Evolutionary conservation across 2,113 vertebrate species (phyloP), one percentile per base, ranked within the genome.

Genomic region (Chionodraco myersi): DNA sequence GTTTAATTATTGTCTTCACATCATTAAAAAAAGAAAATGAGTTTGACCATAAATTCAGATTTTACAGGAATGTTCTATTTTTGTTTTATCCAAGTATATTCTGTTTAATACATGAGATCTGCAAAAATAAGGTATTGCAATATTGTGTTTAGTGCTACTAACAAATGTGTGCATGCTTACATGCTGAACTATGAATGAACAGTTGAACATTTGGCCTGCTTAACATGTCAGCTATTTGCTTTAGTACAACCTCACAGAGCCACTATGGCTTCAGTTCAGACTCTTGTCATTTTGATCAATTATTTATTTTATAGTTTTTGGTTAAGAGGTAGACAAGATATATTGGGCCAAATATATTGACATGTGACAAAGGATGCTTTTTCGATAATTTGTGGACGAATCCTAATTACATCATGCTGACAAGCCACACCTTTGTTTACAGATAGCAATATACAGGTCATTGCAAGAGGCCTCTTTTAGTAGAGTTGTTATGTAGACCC

Each of bases 1-100:
- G 59, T 79, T 80, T 72, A 62, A 21, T 67, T 30, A 36, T 62
- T 10, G 10, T 9, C 26, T n/a, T 41, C 36, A 41, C 36, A 41
- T 41, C 1, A 41, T 41, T 41, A 30, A 30, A 30, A 5, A 12
- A 5, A 67, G 1, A 67, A 67, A 41, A 3, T 49, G 16, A 51
- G 30, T 49, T 36, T 57, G 14, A 64, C 56, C 68, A 48, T 57
- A 18, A 30, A 41, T 75, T 18, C 18, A 56, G 9, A 48, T 57
- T 57, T 69, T 26, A 30, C 14, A 68, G 18, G 3, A 14, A 13
- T 15, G 11, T 26, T 18, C 4, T 15, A 15, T 21, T 58, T 34
- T n/a, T 41, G 16, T 52, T 6, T 1, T 51, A 18, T 60, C 49
- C 41, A 7, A 14, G 41, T 6, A 1, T 16, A 65, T 30, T 4